These are phyloP conservation scores for Fukomys damarensis DNA, from an alignment of 2,113 vertebrate species.

Conservation along the genomic window DNA sequence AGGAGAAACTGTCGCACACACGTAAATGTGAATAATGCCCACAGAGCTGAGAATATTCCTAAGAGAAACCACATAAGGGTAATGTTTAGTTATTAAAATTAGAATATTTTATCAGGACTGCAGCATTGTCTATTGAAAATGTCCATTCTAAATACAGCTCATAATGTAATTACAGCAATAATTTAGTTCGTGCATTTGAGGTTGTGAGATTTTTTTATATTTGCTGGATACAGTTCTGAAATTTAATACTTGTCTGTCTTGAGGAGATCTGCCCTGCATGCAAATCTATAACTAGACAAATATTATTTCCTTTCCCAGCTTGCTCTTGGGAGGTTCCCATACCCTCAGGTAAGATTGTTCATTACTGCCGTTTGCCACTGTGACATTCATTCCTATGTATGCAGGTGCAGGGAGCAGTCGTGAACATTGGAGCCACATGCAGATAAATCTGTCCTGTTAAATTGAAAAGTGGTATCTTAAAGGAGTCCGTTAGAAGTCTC, in stretches of 20 bases:
- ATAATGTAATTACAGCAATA: slow-evolving; percentile 63
- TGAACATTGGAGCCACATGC: slow-evolving; percentile 87
- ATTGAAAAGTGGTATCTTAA: slow-evolving; percentile 88
- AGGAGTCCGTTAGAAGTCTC: slow-evolving; percentile 86
- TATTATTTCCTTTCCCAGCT: slow-evolving; percentile 92
- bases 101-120: slow-evolving; percentile 14
- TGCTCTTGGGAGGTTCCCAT: slow-evolving; percentile 98
- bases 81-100: slow-evolving; percentile 34
- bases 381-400: slow-evolving; percentile 91
- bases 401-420: slow-evolving; percentile 88
- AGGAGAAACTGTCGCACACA: not conserved
- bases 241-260: slow-evolving; percentile 84
- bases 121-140: slow-evolving; percentile 40
- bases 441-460: slow-evolving; percentile 90
- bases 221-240: slow-evolving; percentile 70
- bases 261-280: slow-evolving; percentile 88
- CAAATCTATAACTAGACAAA: slow-evolving; percentile 91
- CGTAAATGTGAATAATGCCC: slow-evolving; percentile 29
- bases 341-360: slow-evolving; percentile 97
- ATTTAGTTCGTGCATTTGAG: slow-evolving; percentile 58
- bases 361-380: slow-evolving; percentile 88
- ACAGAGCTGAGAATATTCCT: slow-evolving; percentile 1
- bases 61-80: slow-evolving; percentile 34
- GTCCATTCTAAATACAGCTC: slow-evolving; percentile 84
- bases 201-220: slow-evolving; percentile 61